Base-by-base conservation (phyloP, 2,888 invertebrate species). In the Gymnocheta viridis region DNA sequence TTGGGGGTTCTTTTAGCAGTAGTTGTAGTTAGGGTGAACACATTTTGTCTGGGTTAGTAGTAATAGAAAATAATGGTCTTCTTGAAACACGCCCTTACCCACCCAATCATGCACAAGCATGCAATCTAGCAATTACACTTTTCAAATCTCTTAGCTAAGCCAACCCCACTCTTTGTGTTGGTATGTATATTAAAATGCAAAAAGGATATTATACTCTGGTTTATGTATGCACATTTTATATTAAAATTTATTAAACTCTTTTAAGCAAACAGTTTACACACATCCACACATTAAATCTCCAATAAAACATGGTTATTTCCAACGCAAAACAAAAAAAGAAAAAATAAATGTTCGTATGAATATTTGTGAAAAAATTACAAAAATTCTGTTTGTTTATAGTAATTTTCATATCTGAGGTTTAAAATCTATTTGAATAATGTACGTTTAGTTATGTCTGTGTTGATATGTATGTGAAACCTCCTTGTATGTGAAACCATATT, bases 21-120 rank as follows among this genome's bases (percentile, higher is more conserved):
- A 32, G 35, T 47, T 10, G 27, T 78, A 17, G 41, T 72, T 44
- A 22, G 32, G 60, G 69, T 54, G 62, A 78, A 54, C 14, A 35
- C n/a, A 47, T 22, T n/a, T 56, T 72, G 12, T 10, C 51, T 72
- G 44, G 49, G 29, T 60, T 49, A 44, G 66, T n/a, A 27, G 62
- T 17, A 69, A 67, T 38, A 69, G 44, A 69, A 77, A 35, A 69
- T 38, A 70, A 58, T 60, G 58, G 22, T 12, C 9, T 47, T 10
- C 47, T 24, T 14, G 24, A 9, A 4, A 32, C 14, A 17, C 29
- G 5, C 47, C 32, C 10, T 17, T 22, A 24, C 9, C 29, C 27
- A 5, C 41, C 17, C 10, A 56, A 38, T 54, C 17, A 41, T 29
- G 51, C 14, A 54, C 17, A 56, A 27, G 44, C 51, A 47, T 27